These are phyloP conservation scores for Notamacropus eugenii DNA, from an alignment of 2,797 vertebrate genomes.

Conservation along the genomic window DNA sequence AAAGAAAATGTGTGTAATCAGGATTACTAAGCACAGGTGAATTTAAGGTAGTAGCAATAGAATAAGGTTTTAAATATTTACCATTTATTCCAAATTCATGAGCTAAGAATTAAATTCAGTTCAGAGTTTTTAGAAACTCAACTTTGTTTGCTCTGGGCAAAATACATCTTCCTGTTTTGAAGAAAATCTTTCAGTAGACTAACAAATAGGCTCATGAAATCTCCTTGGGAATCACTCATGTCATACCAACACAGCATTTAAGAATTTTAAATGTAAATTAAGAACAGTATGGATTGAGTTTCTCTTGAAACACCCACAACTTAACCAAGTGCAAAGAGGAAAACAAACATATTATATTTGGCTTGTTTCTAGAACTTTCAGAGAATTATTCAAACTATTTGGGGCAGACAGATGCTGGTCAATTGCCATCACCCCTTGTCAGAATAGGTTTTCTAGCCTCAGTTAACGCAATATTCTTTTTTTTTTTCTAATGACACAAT, in stretches of 20 bases:
- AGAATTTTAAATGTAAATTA: constrained; percentile 76
- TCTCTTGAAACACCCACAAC: constrained; percentile 53
- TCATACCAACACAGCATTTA: constrained; percentile 68
- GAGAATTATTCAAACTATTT: constrained; percentile 59
- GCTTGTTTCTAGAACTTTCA: not conserved
- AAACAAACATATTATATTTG: constrained; percentile 53
- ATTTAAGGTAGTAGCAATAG: constrained; percentile 22
- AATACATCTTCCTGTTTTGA: constrained; percentile 78
- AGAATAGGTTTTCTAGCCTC: constrained; percentile 28
- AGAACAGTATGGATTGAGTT: constrained; percentile 68
- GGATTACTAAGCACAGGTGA: constrained; percentile 4
- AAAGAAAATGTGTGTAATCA: constrained; percentile 52
- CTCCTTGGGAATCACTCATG: constrained; percentile 70
- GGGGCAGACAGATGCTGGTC: constrained; percentile 49
- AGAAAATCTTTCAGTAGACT: constrained; percentile 64
- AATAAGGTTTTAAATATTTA: constrained; percentile 60
- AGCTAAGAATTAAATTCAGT: constrained; percentile 63
- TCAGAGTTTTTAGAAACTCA: constrained; percentile 63
- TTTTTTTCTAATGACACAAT: constrained; percentile 25
- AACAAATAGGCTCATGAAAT: constrained; percentile 54
- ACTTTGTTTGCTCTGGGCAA: constrained; percentile 74
- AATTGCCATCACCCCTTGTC: constrained; percentile 52
- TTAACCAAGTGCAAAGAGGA: constrained; percentile 60
- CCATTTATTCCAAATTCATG: constrained; percentile 66
- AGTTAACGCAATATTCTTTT: constrained; percentile 33